Evolutionary conservation across 2,888 invertebrate genomes (phyloP).

Genomic region (Morpho deidamia): DNA sequence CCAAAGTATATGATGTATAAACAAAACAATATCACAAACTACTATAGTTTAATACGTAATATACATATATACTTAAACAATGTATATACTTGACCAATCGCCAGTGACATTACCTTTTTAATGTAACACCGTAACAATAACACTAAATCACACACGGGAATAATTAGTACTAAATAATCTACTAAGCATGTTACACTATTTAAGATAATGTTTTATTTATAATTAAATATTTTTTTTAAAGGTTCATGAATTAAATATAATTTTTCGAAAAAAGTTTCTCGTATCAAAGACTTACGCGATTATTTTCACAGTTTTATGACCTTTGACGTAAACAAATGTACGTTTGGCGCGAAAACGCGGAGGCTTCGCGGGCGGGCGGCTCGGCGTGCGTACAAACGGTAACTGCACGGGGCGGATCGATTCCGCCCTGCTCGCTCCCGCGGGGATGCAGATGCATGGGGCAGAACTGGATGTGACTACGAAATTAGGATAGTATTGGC

Average conservation of each 20-base stretch:
- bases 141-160: neutral
- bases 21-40: no score
- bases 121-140: neutral
- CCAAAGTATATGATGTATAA: no score
- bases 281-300: neutral
- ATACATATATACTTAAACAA: neutral
- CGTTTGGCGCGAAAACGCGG: conserved; percentile 68
- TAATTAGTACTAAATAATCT: neutral
- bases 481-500: conserved; percentile 6
- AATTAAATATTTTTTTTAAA: neutral
- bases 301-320: neutral
- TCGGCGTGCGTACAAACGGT: conserved; percentile 49
- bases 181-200: neutral
- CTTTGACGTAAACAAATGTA: conserved; percentile 24
- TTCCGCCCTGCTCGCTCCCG: conserved; percentile 60
- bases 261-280: no score
- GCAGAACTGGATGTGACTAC: conserved; percentile 38
- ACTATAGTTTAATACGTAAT: neutral
- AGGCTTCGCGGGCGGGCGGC: conserved; percentile 51
- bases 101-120: conserved; percentile 1
- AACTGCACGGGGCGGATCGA: conserved; percentile 57
- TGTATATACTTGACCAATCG: neutral
- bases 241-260: no score
- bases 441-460: conserved; percentile 73
- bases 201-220: neutral